Evolutionary conservation across 2,888 invertebrate species (phyloP), one percentile per base, ranked within the genome.

Genomic region (Anorthoa munda): DNA sequence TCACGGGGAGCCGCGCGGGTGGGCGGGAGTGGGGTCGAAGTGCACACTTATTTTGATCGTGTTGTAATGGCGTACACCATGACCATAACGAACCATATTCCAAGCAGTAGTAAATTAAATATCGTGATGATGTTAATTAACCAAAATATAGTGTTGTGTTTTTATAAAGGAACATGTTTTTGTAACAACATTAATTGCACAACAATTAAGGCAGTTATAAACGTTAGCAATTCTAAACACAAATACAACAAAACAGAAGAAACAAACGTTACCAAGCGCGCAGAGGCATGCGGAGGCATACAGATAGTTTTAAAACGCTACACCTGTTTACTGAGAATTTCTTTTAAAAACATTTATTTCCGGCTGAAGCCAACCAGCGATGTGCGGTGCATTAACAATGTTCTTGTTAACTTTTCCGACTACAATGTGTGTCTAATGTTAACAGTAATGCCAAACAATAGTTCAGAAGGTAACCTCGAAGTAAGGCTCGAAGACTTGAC

Each of bases 381-480:
- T 72, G 66, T 65, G 81, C 48, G 45, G 77, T 80, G 64, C 67
- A 81, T 72, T 77, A 72, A 77, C 68, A 77, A 77, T 81, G 77
- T 80, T 59, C 81, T 77, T 66, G 68, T 81, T 81, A 72, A 66
- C 58, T 39, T 50, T 59, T 68, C 53, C 55, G 45, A 58, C 17
- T 48, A 58, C 31, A 58, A 71, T 72, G 45, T 64, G 58, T 71
- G 56, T 68, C 39, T 64, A 61, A 55, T 75, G 46, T 23, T 26
- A 56, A 58, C 23, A 26, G 18, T 4, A 1, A 55, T 31, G 23
- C 9, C 9, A 55, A 4, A 39, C 18, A 46, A 46, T 13, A n/a
- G 2, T 17, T 2, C 73, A 66, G 58, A 75, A 75, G 26, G 5
- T 23, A 26, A 58, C 11, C 9, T 11, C 21, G 23, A 55, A 55